Percentiles rank a stretch among this genome's conserved stretches.
Evolutionary conservation across 2,113 vertebrate species (phyloP).

Genomic region (Gila orcuttii): DNA sequence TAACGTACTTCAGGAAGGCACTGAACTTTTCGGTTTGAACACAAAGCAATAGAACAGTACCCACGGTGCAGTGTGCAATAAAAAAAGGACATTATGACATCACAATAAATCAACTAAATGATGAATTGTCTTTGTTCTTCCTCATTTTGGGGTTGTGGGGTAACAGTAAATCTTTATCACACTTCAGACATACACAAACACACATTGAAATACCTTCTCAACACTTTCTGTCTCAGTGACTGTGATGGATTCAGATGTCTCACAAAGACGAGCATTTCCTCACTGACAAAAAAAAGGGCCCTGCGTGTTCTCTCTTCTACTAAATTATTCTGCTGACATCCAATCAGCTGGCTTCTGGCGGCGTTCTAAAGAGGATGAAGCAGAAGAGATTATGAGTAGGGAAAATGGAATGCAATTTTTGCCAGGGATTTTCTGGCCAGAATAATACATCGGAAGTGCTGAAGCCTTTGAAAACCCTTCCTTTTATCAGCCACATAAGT

Average conservation of each 20-base stretch:
- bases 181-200: background rate
- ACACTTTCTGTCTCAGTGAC: background rate
- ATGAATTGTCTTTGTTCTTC: background rate
- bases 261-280: slow-evolving; percentile 4
- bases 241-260: slow-evolving; percentile 13
- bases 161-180: background rate
- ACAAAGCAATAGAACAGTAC: slow-evolving; percentile 62
- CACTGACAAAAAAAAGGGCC: background rate
- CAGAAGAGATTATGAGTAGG: slow-evolving; percentile 47
- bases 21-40: slow-evolving; percentile 50
- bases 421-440: slow-evolving; percentile 46
- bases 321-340: slow-evolving; percentile 55
- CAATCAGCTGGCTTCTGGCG: slow-evolving; percentile 45
- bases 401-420: slow-evolving; percentile 51
- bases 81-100: slow-evolving; percentile 56
- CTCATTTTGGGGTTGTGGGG: background rate
- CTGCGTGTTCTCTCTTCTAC: background rate
- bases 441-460: slow-evolving; percentile 48
- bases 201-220: background rate
- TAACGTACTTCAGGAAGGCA: slow-evolving; percentile 21
- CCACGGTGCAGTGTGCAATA: slow-evolving; percentile 59
- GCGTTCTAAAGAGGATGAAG: slow-evolving; percentile 48
- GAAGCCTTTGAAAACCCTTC: slow-evolving; percentile 53
- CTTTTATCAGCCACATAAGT: slow-evolving; percentile 52
- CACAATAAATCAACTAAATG: slow-evolving; percentile 53